Evolutionary conservation across 2,113 vertebrate genomes (phyloP).

Genomic region (Phodopus roborovskii): DNA sequence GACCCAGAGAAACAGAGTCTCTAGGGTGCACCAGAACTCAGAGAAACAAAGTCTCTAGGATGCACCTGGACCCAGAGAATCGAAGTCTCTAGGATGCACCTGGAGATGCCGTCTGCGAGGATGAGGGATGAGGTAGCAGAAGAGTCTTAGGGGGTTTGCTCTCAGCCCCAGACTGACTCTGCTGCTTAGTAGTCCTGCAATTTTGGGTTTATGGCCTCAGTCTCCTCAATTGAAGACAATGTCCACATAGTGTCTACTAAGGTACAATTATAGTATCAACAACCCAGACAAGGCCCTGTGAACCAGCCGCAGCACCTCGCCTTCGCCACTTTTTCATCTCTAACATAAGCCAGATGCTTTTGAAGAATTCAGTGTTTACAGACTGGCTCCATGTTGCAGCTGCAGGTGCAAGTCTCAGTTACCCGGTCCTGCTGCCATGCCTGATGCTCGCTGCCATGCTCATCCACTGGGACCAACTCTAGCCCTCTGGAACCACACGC

Average conservation of each 20-base stretch:
- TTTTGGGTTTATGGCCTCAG: not conserved
- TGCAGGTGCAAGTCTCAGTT: not conserved
- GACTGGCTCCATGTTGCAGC: not conserved
- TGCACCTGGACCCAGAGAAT: not conserved
- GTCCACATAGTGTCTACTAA: not conserved
- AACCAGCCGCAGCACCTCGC: not conserved
- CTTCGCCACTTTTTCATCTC: not conserved
- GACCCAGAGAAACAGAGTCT: not conserved
- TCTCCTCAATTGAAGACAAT: conserved; percentile 2
- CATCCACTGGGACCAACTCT: not conserved
- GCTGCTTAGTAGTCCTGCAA: not conserved
- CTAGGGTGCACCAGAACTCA: no score
- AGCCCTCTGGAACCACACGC: not conserved
- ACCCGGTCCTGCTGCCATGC: no score
- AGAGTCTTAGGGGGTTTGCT: not conserved
- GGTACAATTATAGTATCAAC: not conserved
- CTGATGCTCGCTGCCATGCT: not conserved
- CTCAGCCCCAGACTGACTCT: not conserved
- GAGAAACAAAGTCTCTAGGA: no score
- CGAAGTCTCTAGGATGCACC: not conserved
- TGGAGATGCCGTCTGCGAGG: not conserved
- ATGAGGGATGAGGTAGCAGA: not conserved
- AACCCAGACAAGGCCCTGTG: not conserved
- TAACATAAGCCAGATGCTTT: not conserved
- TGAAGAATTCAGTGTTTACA: conserved; percentile 23